Percentiles rank a stretch among this genome's conserved stretches.
These are phyloP conservation scores for Tricholauxania praeusta DNA, from an alignment of 2,888 invertebrate genomes.

Conservation along the genomic window DNA sequence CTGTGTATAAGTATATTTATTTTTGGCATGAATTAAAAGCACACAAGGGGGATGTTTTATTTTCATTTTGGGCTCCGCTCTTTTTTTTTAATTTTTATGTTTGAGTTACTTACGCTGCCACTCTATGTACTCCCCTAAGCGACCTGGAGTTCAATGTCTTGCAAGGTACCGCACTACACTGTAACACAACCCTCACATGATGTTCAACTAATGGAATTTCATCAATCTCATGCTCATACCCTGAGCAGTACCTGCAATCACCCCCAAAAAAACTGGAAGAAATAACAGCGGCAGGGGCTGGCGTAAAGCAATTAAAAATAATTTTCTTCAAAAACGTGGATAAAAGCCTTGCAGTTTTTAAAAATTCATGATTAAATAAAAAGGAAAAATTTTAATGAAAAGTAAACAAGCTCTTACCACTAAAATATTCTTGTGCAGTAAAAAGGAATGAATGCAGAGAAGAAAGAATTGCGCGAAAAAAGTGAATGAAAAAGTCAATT, in stretches of 20 bases:
- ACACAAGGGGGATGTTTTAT: constrained; percentile 61
- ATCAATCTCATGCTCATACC: not conserved
- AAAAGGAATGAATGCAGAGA: too few species aligned
- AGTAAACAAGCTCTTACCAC: constrained; percentile 11
- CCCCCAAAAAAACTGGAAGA: not conserved
- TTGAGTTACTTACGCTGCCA: constrained; percentile 13
- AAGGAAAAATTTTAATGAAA: constrained; percentile 15
- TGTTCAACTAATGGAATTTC: constrained; percentile 14
- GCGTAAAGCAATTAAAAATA: constrained; percentile 15
- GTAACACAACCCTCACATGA: constrained; percentile 6
- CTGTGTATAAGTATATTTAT: constrained; percentile 53
- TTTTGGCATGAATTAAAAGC: constrained; percentile 62
- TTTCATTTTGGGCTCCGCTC: constrained; percentile 40
- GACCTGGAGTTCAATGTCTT: constrained; percentile 45
- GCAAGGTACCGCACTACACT: constrained; percentile 36
- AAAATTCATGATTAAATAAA: constrained; percentile 2
- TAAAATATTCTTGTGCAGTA: too few species aligned
- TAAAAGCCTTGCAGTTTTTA: not conserved
- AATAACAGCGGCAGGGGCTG: too few species aligned
- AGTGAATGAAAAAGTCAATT: constrained; percentile 53
- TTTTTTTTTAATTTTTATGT: constrained; percentile 35
- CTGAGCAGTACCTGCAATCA: constrained; percentile 6
- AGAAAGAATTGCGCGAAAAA: constrained; percentile 43
- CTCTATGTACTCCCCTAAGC: constrained; percentile 21
- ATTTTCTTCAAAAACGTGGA: constrained; percentile 2